These are phyloP conservation scores for Oncorhynchus masou DNA, from an alignment of 2,113 vertebrate genomes.

Conservation along the genomic window DNA sequence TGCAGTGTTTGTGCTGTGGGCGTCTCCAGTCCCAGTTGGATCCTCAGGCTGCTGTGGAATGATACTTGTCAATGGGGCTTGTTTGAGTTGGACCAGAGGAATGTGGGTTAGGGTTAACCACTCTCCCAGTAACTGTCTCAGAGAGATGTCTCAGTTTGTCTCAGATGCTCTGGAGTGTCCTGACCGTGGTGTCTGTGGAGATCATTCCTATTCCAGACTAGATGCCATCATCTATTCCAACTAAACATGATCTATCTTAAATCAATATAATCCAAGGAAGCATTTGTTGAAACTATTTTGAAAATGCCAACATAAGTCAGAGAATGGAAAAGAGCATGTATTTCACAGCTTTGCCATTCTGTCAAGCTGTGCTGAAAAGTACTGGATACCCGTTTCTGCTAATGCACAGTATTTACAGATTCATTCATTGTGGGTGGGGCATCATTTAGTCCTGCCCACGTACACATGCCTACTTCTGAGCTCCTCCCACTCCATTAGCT, in stretches of 20 bases:
- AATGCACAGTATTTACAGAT: background rate
- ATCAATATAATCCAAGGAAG: too few relatives aligned
- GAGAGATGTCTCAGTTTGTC: background rate
- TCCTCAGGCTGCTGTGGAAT: constrained; percentile 67
- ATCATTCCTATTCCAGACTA: too few relatives aligned
- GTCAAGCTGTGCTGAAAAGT: background rate
- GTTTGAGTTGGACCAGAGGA: constrained; percentile 65
- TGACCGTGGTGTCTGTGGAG: background rate
- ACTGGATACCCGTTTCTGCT: background rate
- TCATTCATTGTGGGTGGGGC: background rate
- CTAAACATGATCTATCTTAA: too few relatives aligned
- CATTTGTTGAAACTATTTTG: too few relatives aligned
- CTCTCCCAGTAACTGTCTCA: constrained; percentile 17
- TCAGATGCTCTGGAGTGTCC: background rate
- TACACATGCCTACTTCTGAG: background rate
- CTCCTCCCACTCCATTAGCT: background rate
- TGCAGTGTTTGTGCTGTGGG: too few relatives aligned
- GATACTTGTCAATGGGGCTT: constrained; percentile 51
- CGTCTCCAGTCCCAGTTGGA: constrained; percentile 51
- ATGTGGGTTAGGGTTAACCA: constrained; percentile 36
- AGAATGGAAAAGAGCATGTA: too few relatives aligned
- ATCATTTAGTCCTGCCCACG: background rate
- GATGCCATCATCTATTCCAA: too few relatives aligned
- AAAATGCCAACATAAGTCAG: too few relatives aligned
- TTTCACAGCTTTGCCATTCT: too few relatives aligned